These are phyloP conservation scores for Scotopteryx bipunctaria DNA, from an alignment of 2,888 invertebrate genomes.

Conservation along the genomic window DNA sequence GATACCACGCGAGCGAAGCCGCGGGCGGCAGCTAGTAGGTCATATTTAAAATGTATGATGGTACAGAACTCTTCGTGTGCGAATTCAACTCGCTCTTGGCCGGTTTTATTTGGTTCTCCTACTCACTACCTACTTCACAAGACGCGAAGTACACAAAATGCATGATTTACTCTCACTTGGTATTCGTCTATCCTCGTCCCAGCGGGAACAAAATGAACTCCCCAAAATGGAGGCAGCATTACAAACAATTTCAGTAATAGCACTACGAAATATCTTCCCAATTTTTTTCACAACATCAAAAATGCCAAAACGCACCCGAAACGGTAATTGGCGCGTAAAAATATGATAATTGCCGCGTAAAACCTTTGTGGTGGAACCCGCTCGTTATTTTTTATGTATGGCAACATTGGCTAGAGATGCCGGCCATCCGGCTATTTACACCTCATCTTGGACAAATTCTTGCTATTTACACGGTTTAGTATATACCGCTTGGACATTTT, in stretches of 20 bases:
- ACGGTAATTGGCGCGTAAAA: conserved; percentile 68
- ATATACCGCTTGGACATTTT: too few relatives aligned
- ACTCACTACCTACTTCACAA: too few relatives aligned
- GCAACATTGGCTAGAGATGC: conserved; percentile 49
- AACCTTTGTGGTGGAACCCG: conserved; percentile 63
- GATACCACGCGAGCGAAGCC: too few relatives aligned
- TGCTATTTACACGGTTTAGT: background rate
- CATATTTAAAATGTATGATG: too few relatives aligned
- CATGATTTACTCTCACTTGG: too few relatives aligned
- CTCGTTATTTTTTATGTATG: conserved; percentile 68
- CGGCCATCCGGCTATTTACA: conserved; percentile 18
- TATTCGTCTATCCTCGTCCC: too few relatives aligned
- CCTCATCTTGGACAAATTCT: background rate
- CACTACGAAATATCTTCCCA: conserved; percentile 40
- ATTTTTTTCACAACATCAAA: conserved; percentile 44
- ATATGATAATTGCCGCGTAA: conserved; percentile 75
- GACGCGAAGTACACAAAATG: too few relatives aligned
- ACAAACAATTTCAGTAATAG: conserved; percentile 43
- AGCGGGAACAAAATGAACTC: background rate
- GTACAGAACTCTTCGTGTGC: too few relatives aligned
- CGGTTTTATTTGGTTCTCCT: too few relatives aligned
- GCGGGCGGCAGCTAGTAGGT: too few relatives aligned
- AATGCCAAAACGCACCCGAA: conserved; percentile 55
- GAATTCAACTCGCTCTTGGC: too few relatives aligned
- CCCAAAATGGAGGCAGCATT: conserved; percentile 23